Percentiles rank a stretch among this genome's conserved stretches.
Evolutionary conservation across 2,113 vertebrate species (phyloP).

Genomic region (Cinclus mexicanus): DNA sequence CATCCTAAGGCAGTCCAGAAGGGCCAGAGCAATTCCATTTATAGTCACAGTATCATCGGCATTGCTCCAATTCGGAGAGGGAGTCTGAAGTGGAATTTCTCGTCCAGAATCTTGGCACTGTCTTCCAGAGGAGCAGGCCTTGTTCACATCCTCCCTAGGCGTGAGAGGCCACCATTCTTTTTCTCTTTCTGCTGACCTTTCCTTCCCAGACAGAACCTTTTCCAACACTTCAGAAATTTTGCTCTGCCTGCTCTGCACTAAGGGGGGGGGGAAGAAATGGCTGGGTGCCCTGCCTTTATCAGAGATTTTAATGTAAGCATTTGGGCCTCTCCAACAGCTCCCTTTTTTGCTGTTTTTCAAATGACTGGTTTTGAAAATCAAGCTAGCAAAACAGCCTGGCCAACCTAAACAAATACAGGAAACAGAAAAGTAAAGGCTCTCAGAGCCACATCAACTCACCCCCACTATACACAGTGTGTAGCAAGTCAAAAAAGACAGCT

Average conservation of each 20-base stretch:
- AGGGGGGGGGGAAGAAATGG: not conserved
- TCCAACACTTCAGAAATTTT: not conserved
- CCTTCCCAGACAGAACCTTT: not conserved
- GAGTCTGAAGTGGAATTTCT: slow-evolving; percentile 17
- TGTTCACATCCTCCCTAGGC: not conserved
- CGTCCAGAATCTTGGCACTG: not conserved
- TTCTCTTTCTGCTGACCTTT: not conserved
- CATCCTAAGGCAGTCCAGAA: not conserved
- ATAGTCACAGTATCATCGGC: slow-evolving; percentile 36
- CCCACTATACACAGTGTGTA: not conserved
- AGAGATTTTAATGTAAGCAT: not conserved
- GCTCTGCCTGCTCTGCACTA: not conserved
- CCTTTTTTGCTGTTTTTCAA: not conserved
- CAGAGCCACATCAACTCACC: not conserved
- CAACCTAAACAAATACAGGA: slow-evolving; percentile 55
- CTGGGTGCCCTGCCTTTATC: not conserved
- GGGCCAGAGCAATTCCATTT: slow-evolving; percentile 53
- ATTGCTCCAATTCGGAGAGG: not conserved
- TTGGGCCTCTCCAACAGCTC: not conserved
- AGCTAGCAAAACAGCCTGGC: not conserved
- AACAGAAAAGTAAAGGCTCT: slow-evolving; percentile 28
- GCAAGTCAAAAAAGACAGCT: slow-evolving; percentile 3
- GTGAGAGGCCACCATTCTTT: not conserved
- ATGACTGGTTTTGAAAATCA: not conserved
- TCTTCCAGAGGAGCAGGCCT: not conserved